phyloP scores from a whole-genome alignment of 2,888 invertebrate genomes.

The Papilio elwesi region DNA sequence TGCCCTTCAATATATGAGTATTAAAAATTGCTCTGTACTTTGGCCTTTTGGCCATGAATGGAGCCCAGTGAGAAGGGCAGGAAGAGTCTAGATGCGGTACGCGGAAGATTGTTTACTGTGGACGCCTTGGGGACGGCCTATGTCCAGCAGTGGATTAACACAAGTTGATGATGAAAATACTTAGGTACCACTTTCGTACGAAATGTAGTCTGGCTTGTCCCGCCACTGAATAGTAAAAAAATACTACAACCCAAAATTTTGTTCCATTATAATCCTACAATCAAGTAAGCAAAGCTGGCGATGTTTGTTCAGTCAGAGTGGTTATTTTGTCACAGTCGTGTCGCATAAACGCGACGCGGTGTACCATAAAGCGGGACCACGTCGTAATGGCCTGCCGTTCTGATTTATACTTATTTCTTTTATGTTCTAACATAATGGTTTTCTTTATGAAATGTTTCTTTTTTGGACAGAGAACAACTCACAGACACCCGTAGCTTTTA shows the following conservation, averaged over 20 bases:
- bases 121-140: too few species aligned
- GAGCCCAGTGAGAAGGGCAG: too few species aligned
- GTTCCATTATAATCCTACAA: slow-evolving; percentile 26
- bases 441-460: slow-evolving; percentile 70
- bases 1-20: too few species aligned
- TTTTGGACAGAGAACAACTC: slow-evolving; percentile 60
- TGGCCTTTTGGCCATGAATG: too few species aligned
- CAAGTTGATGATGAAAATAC: too few species aligned
- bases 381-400: slow-evolving; percentile 74
- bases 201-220: too few species aligned
- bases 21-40: too few species aligned
- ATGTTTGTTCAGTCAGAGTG: slow-evolving; percentile 69
- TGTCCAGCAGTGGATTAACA: too few species aligned
- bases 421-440: slow-evolving; percentile 76
- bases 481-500: slow-evolving; percentile 55
- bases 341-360: slow-evolving; percentile 73
- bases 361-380: slow-evolving; percentile 71
- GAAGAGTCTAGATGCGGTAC: too few species aligned
- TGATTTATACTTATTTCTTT: slow-evolving; percentile 82
- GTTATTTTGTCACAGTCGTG: slow-evolving; percentile 77
- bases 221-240: too few species aligned
- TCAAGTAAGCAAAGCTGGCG: slow-evolving; percentile 48
- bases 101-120: too few species aligned
- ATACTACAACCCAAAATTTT: not conserved
- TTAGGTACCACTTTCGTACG: too few species aligned